Evolutionary conservation across 2,888 invertebrate species (phyloP), one percentile per base, ranked within the genome.

Genomic region (Desoria tigrina): DNA sequence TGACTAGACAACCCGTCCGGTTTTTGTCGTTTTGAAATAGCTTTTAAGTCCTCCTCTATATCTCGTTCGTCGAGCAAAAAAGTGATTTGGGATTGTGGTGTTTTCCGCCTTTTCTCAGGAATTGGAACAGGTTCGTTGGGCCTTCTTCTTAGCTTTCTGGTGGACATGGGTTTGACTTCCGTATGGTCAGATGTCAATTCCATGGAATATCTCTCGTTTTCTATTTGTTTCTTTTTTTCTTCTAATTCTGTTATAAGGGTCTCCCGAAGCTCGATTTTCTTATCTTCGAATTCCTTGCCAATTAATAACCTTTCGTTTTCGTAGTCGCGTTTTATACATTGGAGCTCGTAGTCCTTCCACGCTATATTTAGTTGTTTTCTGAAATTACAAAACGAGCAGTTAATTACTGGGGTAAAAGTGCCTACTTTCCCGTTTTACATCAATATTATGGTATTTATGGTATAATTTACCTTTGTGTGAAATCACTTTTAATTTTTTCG

Each of bases 131-230:
- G 96, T 80, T 96, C 96, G 80, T 97, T 96, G 0, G 95, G 95
- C 26, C 97, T 85, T 68, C 96, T 84, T 3, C 97, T 84, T 27
- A 97, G 82, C 80, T 96, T 97, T 27, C 97, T 85, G 32, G 96
- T 97, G 83, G 94, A 90, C n/a, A 92, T 91, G 14, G 96, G 94
- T 79, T 96, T 96, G n/a, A 91, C 89, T 84, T 91, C 91, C 84
- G 87, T 89, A 2, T 90, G 89, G 80, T 91, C 93, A 70, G 90
- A 93, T 61, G 92, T 93, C 0, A 97, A 82, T 79, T 97, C 97
- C 85, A 96, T 88, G 56, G 88, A 90, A 71, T 87, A 86, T 62
- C 94, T 82, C 79, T 97, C 97, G 65, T 87, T 86, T 80, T 97
- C 96, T 61, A 96, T 92, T 76, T 89, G 86, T 77, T 90, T 89